Percentiles rank a stretch among this genome's conserved stretches.
phyloP scores from a whole-genome alignment of 1,140 invertebrate species.

The Piezodorus guildinii region DNA sequence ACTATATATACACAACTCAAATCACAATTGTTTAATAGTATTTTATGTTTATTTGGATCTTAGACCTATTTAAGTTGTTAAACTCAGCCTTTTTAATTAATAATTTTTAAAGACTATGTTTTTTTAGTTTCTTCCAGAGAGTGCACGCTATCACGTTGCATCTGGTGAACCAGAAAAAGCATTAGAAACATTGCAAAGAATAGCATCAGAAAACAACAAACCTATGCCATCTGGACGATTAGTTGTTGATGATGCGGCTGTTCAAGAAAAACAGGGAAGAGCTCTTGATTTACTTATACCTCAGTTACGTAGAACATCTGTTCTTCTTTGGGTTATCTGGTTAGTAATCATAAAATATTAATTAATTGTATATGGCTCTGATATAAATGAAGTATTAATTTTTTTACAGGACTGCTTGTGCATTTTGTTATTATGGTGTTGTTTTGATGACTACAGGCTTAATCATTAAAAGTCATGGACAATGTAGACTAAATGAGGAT shows the following conservation, averaged over 20 bases:
- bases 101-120: background rate
- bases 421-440: constrained; percentile 92
- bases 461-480: constrained; percentile 50
- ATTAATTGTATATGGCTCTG: background rate
- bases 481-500: constrained; percentile 30
- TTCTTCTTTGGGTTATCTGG: constrained; percentile 90
- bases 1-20: too few species aligned
- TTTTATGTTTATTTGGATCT: too few species aligned
- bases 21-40: too few species aligned
- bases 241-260: constrained; percentile 61
- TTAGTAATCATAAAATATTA: constrained; percentile 34
- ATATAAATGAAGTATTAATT: constrained; percentile 14
- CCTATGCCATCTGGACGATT: constrained; percentile 78
- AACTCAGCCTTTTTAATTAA: too few species aligned
- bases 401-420: constrained; percentile 71
- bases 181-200: constrained; percentile 62
- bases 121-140: constrained; percentile 83
- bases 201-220: constrained; percentile 77
- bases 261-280: constrained; percentile 48
- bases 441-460: constrained; percentile 92
- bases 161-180: constrained; percentile 77
- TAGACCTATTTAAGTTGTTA: too few species aligned
- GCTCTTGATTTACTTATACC: constrained; percentile 67
- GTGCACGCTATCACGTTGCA: constrained; percentile 76
- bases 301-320: constrained; percentile 67